Conservation (phyloP, 2,113 vertebrate species). For the Charina bottae region DNA sequence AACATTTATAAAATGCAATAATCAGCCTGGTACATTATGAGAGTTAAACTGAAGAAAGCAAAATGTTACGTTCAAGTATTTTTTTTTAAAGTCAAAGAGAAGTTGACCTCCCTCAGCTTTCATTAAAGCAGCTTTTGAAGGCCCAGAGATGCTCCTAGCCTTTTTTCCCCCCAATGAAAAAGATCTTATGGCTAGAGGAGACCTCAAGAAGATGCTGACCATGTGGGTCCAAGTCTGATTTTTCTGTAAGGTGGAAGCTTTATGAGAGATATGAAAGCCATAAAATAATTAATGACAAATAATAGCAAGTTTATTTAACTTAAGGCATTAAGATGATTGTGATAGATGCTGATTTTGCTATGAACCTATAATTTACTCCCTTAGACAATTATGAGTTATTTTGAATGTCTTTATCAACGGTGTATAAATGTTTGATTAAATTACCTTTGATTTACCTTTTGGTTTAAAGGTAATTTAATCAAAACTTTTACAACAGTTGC, state of each 20-base stretch:
- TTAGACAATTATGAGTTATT: not conserved
- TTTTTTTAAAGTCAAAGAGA: not conserved
- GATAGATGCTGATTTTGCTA: not conserved
- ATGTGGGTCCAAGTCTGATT: not conserved
- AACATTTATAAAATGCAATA: not conserved
- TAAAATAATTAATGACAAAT: not conserved
- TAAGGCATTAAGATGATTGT: not conserved
- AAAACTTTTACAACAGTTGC: not conserved
- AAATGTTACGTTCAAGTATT: not conserved
- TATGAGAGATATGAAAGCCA: not conserved
- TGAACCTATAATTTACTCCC: not conserved
- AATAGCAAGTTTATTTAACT: not conserved
- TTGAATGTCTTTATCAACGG: not conserved
- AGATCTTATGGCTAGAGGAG: not conserved
- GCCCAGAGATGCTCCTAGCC: not conserved
- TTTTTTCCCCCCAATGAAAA: not conserved
- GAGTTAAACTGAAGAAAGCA: not conserved
- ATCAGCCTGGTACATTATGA: not conserved
- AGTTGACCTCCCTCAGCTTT: not conserved
- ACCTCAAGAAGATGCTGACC: not conserved
- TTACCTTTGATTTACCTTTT: not conserved
- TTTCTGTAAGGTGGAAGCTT: not conserved
- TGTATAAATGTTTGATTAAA: not conserved
- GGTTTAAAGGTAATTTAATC: not conserved
- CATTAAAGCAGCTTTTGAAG: not conserved